A percentile compares a stretch with the other conserved stretches of the same genome.
Evolutionary conservation across 2,888 invertebrate genomes (phyloP).

Genomic region (Meiosimyza decipiens): DNA sequence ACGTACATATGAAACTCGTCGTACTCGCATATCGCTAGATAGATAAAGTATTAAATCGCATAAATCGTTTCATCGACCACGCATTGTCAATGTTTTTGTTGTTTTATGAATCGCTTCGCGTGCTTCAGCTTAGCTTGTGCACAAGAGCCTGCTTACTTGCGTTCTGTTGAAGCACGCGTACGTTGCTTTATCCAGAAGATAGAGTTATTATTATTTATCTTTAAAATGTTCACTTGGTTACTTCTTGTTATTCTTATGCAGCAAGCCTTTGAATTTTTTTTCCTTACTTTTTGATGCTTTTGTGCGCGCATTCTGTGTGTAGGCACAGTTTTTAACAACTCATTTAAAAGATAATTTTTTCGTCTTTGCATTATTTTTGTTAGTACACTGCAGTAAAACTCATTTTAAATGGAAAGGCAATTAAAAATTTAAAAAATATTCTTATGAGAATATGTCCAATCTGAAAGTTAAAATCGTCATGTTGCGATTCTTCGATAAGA

Average conservation of each 20-base stretch:
- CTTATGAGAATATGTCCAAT: too few relatives aligned
- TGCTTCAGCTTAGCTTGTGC: too few relatives aligned
- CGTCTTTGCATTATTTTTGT: not conserved
- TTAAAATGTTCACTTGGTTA: constrained; percentile 2
- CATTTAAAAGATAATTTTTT: constrained; percentile 17
- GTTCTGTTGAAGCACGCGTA: not conserved
- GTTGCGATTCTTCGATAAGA: too few relatives aligned
- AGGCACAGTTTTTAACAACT: constrained; percentile 24
- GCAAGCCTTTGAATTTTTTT: too few relatives aligned
- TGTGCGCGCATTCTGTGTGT: not conserved
- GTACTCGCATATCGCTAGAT: not conserved
- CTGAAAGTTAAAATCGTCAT: too few relatives aligned
- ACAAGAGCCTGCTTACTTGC: too few relatives aligned
- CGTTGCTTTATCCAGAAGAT: constrained; percentile 1
- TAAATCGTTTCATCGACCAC: constrained; percentile 24
- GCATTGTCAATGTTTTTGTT: not conserved
- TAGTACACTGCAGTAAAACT: too few relatives aligned
- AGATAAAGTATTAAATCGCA: constrained; percentile 20
- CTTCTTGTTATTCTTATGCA: not conserved
- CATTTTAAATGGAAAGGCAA: too few relatives aligned
- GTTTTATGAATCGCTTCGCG: not conserved
- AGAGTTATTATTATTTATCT: constrained; percentile 17
- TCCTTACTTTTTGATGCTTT: not conserved
- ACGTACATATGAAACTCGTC: not conserved
- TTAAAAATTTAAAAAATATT: too few relatives aligned